Evolutionary conservation across 2,888 invertebrate species (phyloP), one percentile per base, ranked within the genome.

Genomic region (Sinotaia quadrata): DNA sequence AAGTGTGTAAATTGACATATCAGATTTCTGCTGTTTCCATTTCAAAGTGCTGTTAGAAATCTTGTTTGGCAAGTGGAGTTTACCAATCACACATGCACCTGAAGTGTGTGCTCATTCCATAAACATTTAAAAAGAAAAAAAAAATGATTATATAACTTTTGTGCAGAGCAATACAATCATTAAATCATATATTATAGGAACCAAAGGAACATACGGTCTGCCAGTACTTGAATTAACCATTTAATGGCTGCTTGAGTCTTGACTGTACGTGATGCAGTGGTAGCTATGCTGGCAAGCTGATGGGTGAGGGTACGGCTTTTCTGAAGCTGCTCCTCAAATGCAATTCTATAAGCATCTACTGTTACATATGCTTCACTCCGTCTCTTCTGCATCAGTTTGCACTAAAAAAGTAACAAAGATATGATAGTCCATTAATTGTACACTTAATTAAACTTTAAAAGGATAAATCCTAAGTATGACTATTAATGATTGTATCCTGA

Each of bases 271-370:
- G 70, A 67, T 12, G 78, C 73, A n/a, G 77, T 24, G 4, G 75
- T 71, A 34, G 80, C 78, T 5, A 86, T 72, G 34, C 81, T 77
- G 8, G 81, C 78, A 41, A 85, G 67, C 57, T 78, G 75, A 15
- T 76, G 37, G 15, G 78, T 78, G 59, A 87, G 71, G 0, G 68
- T 65, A 68, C 80, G 79, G 73, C 81, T 86, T 44, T 78, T 76
- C 51, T 77, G 71, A 65, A 87, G 75, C 74, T 87, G 85, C 68
- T 87, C 86, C 58, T 87, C 87, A 75, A 87, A 87, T 0, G 86
- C 87, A 29, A 79, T 73, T 41, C 85, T 71, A 69, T 87, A 87
- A 3, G 84, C 85, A 70, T 86, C 86, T 18, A 83, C 82, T 31
- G 84, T 83, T 49, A 81, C 67, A 59, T 78, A 76, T 0, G 84